A percentile compares a stretch with the other conserved stretches of the same genome.
Conservation (phyloP, 2,797 vertebrate species). For the Xiphorhynchus erythropygius region DNA sequence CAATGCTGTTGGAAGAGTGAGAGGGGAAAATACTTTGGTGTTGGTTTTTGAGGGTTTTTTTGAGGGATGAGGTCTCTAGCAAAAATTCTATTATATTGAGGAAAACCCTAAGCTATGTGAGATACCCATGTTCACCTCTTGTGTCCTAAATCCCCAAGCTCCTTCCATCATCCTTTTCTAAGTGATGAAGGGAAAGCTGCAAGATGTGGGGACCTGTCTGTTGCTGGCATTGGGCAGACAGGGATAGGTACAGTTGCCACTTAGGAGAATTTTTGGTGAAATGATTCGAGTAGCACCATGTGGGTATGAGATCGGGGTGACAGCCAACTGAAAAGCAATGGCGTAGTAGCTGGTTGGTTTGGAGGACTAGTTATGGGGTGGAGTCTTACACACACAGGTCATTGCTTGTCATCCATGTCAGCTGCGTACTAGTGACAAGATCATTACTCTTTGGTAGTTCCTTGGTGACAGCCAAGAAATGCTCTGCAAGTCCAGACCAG, state of each 20-base stretch:
- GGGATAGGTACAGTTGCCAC: not conserved
- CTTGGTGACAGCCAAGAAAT: not conserved
- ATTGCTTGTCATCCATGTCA: not conserved
- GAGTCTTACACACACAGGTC: slow-evolving; percentile 8
- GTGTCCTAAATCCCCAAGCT: not conserved
- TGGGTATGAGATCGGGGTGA: not conserved
- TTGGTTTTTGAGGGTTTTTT: not conserved
- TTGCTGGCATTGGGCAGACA: not conserved
- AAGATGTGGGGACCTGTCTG: not conserved
- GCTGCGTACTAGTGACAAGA: not conserved
- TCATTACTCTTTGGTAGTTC: not conserved
- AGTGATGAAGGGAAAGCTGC: not conserved
- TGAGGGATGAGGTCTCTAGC: not conserved
- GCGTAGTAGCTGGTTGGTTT: not conserved
- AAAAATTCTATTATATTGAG: not conserved
- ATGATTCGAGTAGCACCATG: not conserved
- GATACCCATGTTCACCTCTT: not conserved
- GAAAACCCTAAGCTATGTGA: not conserved
- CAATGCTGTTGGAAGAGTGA: not conserved
- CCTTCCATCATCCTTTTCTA: not conserved
- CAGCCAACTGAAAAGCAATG: not conserved
- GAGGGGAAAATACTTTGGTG: not conserved
- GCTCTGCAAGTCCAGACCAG: not conserved
- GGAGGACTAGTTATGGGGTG: not conserved
- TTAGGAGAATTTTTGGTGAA: not conserved